Evolutionary conservation across 2,888 invertebrate genomes (phyloP).

Genomic region (Panopea generosa): DNA sequence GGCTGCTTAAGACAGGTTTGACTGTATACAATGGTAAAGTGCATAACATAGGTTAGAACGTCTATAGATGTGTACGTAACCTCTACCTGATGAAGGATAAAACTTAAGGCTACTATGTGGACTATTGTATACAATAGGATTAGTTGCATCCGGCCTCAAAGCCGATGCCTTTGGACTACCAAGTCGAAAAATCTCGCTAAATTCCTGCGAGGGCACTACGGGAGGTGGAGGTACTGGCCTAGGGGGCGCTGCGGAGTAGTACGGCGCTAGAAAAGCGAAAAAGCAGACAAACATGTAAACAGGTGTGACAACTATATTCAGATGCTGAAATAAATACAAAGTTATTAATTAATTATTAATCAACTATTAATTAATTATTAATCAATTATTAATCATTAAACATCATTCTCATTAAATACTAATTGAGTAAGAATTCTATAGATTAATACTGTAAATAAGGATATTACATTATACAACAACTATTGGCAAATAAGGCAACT

Average conservation of each 20-base stretch:
- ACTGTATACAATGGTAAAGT: too few species aligned
- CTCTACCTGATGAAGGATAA: conserved; percentile 60
- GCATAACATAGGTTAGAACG: conserved; percentile 40
- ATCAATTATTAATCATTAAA: too few species aligned
- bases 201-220: conserved; percentile 64
- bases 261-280: conserved; percentile 54
- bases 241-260: conserved; percentile 56
- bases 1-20: too few species aligned
- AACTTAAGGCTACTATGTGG: conserved; percentile 64
- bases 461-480: too few species aligned
- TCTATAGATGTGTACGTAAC: conserved; percentile 18
- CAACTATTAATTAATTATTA: too few species aligned
- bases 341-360: too few species aligned
- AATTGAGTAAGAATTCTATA: too few species aligned
- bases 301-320: neutral
- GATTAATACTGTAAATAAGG: too few species aligned
- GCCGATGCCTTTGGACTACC: conserved; percentile 63
- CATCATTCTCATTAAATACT: too few species aligned
- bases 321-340: too few species aligned
- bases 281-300: conserved; percentile 45
- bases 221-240: conserved; percentile 57
- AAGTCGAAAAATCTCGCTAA: conserved; percentile 68
- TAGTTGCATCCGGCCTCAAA: conserved; percentile 52
- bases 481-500: too few species aligned
- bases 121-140: conserved; percentile 72